These are phyloP conservation scores for Madoqua kirkii DNA, from an alignment of 2,113 vertebrate genomes.

Conservation along the genomic window DNA sequence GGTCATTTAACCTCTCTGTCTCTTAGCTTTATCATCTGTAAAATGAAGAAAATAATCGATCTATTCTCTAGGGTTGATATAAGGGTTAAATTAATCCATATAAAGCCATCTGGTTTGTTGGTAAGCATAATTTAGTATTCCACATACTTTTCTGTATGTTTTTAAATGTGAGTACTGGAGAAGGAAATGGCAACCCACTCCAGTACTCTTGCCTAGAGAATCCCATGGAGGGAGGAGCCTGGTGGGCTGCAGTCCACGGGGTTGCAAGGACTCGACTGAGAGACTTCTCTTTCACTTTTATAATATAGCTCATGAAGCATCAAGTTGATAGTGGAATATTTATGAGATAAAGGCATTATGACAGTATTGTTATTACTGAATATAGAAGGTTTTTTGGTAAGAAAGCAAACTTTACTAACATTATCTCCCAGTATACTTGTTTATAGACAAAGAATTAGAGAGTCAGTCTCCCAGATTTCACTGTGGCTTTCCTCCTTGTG, in stretches of 20 bases:
- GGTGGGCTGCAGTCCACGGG: too few relatives aligned
- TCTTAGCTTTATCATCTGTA: not conserved
- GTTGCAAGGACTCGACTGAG: too few relatives aligned
- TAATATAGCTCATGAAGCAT: not conserved
- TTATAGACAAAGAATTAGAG: conserved; percentile 1
- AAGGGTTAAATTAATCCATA: not conserved
- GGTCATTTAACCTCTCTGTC: not conserved
- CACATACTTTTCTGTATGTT: not conserved
- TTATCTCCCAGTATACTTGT: not conserved
- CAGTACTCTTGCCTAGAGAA: too few relatives aligned
- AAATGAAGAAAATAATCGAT: not conserved
- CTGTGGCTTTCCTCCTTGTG: not conserved
- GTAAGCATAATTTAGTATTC: not conserved
- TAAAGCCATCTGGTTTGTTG: not conserved
- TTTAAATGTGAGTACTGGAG: not conserved
- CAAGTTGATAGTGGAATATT: not conserved
- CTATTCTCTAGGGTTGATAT: not conserved
- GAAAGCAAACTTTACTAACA: not conserved
- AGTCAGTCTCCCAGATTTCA: not conserved
- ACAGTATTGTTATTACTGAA: not conserved
- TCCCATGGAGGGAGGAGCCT: too few relatives aligned
- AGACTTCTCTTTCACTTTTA: not conserved
- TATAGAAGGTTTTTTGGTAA: not conserved
- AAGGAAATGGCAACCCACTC: too few relatives aligned
- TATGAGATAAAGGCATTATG: not conserved